These are phyloP conservation scores for Otolemur garnettii DNA, from an alignment of 2,113 vertebrate genomes.

Conservation along the genomic window DNA sequence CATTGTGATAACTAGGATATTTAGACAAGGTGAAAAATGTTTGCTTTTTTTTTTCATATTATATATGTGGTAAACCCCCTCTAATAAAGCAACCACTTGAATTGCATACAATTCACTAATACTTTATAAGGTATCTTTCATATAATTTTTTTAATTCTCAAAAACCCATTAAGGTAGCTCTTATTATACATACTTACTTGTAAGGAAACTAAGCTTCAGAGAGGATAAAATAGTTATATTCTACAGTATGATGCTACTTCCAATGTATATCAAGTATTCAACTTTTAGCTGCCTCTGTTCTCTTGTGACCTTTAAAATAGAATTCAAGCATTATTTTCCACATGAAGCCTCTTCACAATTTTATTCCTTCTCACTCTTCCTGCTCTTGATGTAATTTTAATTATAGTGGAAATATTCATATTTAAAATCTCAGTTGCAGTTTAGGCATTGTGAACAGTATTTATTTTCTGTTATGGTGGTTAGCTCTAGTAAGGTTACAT, in stretches of 20 bases:
- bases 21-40: neutral
- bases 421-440: conserved; percentile 20
- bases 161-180: neutral
- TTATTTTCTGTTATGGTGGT: neutral
- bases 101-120: neutral
- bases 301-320: neutral
- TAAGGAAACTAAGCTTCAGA: conserved; percentile 23
- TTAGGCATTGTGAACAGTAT: neutral
- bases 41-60: neutral
- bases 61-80: neutral
- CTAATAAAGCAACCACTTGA: neutral
- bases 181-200: neutral
- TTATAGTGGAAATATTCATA: neutral
- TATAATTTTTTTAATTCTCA: neutral
- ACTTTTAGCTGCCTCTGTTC: neutral
- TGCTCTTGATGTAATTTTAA: neutral
- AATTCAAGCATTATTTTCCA: neutral
- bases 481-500: neutral
- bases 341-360: neutral
- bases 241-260: neutral
- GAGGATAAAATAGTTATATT: neutral
- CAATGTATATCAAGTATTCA: neutral
- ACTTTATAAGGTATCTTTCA: neutral
- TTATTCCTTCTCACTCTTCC: neutral
- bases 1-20: neutral